Evolutionary conservation across 2,888 invertebrate genomes (phyloP), one percentile per base, ranked within the genome.

Genomic region (Philaethria dido): DNA sequence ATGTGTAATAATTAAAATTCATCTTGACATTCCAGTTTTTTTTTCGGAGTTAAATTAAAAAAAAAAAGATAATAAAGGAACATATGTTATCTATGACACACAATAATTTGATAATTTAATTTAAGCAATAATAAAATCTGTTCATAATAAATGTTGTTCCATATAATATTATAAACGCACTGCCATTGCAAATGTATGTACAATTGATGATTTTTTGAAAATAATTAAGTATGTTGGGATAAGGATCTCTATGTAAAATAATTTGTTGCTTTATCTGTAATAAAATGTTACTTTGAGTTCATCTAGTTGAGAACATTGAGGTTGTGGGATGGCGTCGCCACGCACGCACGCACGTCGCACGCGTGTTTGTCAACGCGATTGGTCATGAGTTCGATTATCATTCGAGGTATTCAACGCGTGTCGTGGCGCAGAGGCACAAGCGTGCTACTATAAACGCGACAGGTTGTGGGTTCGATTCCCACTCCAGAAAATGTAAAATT

Each of bases 101-200:
- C 9, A 52, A n/a, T 57, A n/a, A n/a, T n/a, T n/a, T 57, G 42
- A 6, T 36, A 54, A 54, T 39, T 20, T 22, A 22, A 50, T 50
- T 29, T 50, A 6, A 50, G n/a, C n/a, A 45, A n/a, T 44, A 2
- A 36, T 44, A n/a, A n/a, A n/a, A n/a, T 42, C 8, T 33, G 42
- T 50, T 50, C 22, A 3, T 42, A 29, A 20, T 33, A 14, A 39
- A 48, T 59, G n/a, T 57, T 42, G 11, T 57, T 64, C 20, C 20
- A 50, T 48, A 29, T 64, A 64, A 64, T 60, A 25, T 47, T 62
- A 48, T 62, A 52, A 52, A 63, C 48, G 66, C 69, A 83, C 84
- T 84, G 84, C 84, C 84, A 82, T 79, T 82, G 80, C 79, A 78
- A 76, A 69, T 68, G 69, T 71, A 66, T 57, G 72, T 70, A 62